Conservation (phyloP, 2,888 invertebrate species). For the Theodoxus fluviatilis region DNA sequence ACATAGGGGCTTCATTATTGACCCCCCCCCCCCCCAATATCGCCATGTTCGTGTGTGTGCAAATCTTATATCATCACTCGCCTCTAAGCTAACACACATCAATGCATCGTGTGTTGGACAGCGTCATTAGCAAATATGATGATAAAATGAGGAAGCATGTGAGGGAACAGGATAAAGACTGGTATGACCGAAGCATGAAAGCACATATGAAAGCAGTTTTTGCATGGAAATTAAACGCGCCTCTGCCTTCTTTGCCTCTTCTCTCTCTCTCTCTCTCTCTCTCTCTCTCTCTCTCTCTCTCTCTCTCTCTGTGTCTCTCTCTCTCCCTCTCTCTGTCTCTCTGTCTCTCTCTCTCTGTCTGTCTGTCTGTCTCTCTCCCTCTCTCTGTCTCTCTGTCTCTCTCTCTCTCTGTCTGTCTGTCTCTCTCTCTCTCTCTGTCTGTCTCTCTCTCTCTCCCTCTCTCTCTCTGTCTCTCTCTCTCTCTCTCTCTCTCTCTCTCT, state of each 20-base stretch:
- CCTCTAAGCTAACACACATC: no score
- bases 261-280: slow-evolving; percentile 12
- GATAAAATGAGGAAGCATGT: no score
- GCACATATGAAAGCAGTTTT: neutral
- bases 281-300: neutral
- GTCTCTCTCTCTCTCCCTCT: neutral
- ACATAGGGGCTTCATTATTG: no score
- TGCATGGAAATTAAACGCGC: neutral
- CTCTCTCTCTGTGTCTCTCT: neutral
- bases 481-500: slow-evolving; percentile 22
- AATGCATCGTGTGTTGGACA: no score
- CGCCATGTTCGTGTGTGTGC: no score
- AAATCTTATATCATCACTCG: no score
- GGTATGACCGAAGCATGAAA: no score
- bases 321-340: neutral
- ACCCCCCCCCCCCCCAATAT: no score
- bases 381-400: neutral
- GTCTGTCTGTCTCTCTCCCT: neutral
- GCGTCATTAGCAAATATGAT: no score
- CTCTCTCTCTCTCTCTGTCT: slow-evolving; percentile 12
- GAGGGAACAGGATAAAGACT: no score
- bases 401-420: slow-evolving; percentile 2
- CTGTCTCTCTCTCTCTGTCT: slow-evolving; percentile 10
- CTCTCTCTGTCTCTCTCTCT: slow-evolving; percentile 6
- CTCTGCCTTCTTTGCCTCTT: neutral